phyloP scores from a whole-genome alignment of 37 sponge, comb jelly and placozoan genomes.

The Eunapius fragilis region DNA sequence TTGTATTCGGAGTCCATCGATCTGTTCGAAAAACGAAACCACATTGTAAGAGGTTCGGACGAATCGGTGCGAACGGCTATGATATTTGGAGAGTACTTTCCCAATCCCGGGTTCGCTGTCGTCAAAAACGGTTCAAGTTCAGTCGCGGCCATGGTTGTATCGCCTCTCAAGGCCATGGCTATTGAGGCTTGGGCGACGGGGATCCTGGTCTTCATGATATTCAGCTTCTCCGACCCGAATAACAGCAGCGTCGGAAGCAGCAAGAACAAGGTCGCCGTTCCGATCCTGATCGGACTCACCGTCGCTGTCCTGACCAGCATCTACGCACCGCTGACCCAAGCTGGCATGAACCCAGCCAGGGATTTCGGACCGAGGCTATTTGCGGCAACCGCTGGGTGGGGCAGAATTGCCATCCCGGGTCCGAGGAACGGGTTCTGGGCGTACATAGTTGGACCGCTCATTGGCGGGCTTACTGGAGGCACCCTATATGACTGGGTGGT shows the following conservation, averaged over 20 bases:
- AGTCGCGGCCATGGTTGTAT: not conserved
- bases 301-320: conserved; percentile 29
- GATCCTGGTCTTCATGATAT: conserved; percentile 54
- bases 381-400: conserved; percentile 70
- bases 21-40: conserved; percentile 16
- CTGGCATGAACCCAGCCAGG: conserved; percentile 70
- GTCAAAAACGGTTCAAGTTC: not conserved
- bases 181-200: conserved; percentile 50
- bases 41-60: conserved; percentile 26
- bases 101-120: conserved; percentile 39
- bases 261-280: conserved; percentile 26
- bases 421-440: conserved; percentile 65
- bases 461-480: conserved; percentile 50
- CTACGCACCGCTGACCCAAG: conserved; percentile 56
- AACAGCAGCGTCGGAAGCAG: conserved; percentile 33
- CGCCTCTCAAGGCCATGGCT: conserved; percentile 20
- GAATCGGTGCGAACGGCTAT: conserved; percentile 36
- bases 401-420: conserved; percentile 59
- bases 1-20: conserved; percentile 19
- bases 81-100: conserved; percentile 71
- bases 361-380: conserved; percentile 75
- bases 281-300: conserved; percentile 53
- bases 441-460: conserved; percentile 58
- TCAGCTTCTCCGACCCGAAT: conserved; percentile 39
- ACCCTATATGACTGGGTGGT: conserved; percentile 34